Evolutionary conservation across 2,888 invertebrate genomes (phyloP).

Genomic region (Drosophila anomalata): DNA sequence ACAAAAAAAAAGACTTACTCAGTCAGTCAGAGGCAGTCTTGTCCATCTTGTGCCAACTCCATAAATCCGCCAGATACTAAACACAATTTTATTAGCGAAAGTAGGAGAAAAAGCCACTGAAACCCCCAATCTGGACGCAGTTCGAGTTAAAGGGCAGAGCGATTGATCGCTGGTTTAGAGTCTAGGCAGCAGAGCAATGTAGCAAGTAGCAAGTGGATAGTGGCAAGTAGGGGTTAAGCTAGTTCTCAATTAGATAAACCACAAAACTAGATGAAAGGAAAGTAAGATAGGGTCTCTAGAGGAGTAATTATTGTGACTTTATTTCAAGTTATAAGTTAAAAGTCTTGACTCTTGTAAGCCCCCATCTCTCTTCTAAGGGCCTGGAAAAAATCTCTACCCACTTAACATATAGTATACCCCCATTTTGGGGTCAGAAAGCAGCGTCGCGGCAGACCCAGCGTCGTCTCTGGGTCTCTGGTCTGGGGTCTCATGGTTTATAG

Average conservation of each 20-base stretch:
- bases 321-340: too few species aligned
- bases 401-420: slow-evolving; percentile 19
- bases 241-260: slow-evolving; percentile 68
- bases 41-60: slow-evolving; percentile 10
- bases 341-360: background rate
- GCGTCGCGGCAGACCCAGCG: slow-evolving; percentile 36
- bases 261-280: slow-evolving; percentile 14
- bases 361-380: slow-evolving; percentile 12
- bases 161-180: slow-evolving; percentile 19
- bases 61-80: slow-evolving; percentile 33
- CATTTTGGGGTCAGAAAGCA: slow-evolving; percentile 57
- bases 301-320: too few species aligned
- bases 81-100: slow-evolving; percentile 40
- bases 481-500: background rate
- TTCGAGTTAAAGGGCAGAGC: slow-evolving; percentile 28
- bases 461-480: slow-evolving; percentile 16
- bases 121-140: slow-evolving; percentile 14
- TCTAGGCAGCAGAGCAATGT: background rate
- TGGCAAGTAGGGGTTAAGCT: too few species aligned
- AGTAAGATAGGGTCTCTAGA: background rate
- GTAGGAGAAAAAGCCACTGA: slow-evolving; percentile 21
- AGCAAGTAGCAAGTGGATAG: slow-evolving; percentile 29
- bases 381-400: slow-evolving; percentile 12
- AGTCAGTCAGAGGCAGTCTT: slow-evolving; percentile 10
- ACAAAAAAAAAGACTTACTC: slow-evolving; percentile 34